Percentiles rank a stretch among this genome's conserved stretches.
phyloP scores from a whole-genome alignment of 1,140 invertebrate species.

The Leptonema lineaticorne region DNA sequence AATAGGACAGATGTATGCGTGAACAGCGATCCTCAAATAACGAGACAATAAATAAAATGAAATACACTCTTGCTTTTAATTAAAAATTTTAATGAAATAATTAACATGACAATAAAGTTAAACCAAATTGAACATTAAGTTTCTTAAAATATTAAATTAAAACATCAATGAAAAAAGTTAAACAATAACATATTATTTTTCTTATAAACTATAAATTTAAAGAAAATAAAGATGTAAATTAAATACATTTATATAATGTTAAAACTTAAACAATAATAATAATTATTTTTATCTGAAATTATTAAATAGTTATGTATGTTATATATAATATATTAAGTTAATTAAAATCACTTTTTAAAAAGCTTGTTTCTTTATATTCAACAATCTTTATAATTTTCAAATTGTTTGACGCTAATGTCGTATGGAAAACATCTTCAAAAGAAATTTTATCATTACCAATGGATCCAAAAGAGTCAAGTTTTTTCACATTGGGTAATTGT shows the following conservation, averaged over 20 bases:
- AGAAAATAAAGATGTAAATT: background rate
- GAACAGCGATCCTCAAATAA: background rate
- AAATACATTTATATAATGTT: background rate
- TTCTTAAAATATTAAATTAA: background rate
- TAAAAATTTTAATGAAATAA: background rate
- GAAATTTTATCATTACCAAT: too few species aligned
- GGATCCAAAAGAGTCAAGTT: too few species aligned
- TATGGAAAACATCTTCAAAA: too few species aligned
- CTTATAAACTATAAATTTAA: background rate
- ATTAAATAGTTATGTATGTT: too few species aligned
- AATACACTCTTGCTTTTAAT: too few species aligned
- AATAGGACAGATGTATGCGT: background rate
- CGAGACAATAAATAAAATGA: background rate
- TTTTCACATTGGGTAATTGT: too few species aligned
- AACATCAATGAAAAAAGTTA: background rate
- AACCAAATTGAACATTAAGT: background rate
- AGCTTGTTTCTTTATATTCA: conserved; percentile 2
- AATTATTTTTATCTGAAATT: too few species aligned
- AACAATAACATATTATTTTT: background rate
- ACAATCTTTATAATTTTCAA: conserved; percentile 8
- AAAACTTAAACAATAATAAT: too few species aligned
- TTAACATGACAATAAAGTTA: background rate
- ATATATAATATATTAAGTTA: too few species aligned
- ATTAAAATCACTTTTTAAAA: background rate
- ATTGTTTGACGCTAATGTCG: background rate